Evolutionary conservation across 2,797 vertebrate species (phyloP), one percentile per base, ranked within the genome.

Genomic region (Epinephelus malabaricus): DNA sequence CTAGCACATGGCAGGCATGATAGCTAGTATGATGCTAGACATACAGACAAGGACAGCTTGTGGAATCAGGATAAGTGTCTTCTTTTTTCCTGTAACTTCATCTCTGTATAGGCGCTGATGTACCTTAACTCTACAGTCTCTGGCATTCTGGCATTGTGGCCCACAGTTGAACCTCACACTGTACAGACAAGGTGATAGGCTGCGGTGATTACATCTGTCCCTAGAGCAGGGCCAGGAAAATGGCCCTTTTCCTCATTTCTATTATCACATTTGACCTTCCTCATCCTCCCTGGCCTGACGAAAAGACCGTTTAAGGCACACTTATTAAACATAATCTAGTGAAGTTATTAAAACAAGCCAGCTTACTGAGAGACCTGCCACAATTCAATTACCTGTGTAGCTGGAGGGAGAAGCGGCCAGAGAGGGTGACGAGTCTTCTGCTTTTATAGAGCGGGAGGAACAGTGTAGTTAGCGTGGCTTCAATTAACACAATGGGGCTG

Each of bases 301-400:
- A 94, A 91, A 95, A 94, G 89, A 93, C 87, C 91, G 86, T 95
- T 95, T 94, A 94, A 94, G 90, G 93, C 92, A 84, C 92, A 93
- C 92, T 93, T 95, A 95, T 95, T 95, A 94, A 95, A 94, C 94
- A 93, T 95, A 95, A 95, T 95, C 95, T 93, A 90, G 92, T 93
- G 93, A 95, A 95, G 95, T 95, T 96, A 96, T 96, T 96, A 95
- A 95, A 95, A 96, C 94, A 95, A 95, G 93, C 89, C 93, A 92
- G 94, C 89, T 95, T 93, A 94, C 90, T 76, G 90, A 93, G 92
- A 94, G 94, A 94, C 88, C 92, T 92, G 94, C 91, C 93, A 94
- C 93, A 95, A 95, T 96, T 96, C 95, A 95, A 96, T 96, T 96
- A 95, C 94, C 94, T 95, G 91, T 90, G 90, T 95, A 94, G 95